Conservation (phyloP, 2,797 vertebrate genomes). For the Prunella strophiata region DNA sequence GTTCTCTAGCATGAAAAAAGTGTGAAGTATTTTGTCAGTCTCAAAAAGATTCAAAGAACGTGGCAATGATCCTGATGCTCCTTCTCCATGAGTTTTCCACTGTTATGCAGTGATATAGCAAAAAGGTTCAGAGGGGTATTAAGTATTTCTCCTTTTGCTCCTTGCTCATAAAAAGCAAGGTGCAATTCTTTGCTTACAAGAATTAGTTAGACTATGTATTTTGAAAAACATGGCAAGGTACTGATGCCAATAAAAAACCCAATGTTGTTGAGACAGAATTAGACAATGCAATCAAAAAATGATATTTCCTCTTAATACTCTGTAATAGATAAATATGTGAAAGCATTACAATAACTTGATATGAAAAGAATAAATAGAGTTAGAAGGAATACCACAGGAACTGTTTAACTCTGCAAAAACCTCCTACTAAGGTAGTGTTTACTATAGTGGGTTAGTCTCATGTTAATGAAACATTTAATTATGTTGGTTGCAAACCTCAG, state of each 20-base stretch:
- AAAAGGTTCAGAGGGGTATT: slow-evolving; percentile 5
- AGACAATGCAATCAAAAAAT: not conserved
- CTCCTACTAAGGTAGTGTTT: not conserved
- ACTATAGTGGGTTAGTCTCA: not conserved
- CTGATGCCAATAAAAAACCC: not conserved
- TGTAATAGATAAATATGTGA: not conserved
- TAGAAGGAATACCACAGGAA: not conserved
- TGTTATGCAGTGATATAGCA: not conserved
- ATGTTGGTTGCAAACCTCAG: not conserved
- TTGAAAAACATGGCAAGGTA: slow-evolving; percentile 7
- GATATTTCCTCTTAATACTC: slow-evolving; percentile 3
- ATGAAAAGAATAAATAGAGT: not conserved
- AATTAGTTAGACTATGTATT: slow-evolving; percentile 22
- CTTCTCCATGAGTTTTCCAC: not conserved
- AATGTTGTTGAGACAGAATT: slow-evolving; percentile 16
- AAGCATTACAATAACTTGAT: not conserved
- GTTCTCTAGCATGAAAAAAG: not conserved
- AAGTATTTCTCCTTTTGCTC: slow-evolving; percentile 12
- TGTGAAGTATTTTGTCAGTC: slow-evolving; percentile 2
- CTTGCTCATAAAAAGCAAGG: not conserved
- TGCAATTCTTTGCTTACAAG: not conserved
- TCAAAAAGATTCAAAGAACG: not conserved
- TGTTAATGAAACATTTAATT: slow-evolving; percentile 33
- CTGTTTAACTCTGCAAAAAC: not conserved
- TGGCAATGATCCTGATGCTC: not conserved